Base-by-base conservation (phyloP, 2,797 vertebrate species). In the Synaphobranchus kaupii region DNA sequence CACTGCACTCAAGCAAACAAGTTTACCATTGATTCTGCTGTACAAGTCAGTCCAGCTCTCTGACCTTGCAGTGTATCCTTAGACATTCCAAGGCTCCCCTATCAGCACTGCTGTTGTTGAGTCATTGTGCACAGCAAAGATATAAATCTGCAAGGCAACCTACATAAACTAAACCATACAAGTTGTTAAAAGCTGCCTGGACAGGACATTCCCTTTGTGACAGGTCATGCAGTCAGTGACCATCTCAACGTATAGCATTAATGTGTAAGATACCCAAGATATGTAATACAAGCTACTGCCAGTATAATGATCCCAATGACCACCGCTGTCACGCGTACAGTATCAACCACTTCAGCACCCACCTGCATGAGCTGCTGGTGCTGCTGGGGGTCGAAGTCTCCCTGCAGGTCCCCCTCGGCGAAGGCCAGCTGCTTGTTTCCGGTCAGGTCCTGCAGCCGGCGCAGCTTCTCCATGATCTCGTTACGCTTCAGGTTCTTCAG, bases 321-420 rank as follows among this genome's bases (percentile, higher is more conserved):
- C 60, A 7, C 22, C 3, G 12, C 22, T 22, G 4, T 28, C 63
- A n/a, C 8, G 63, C 63, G n/a, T 28, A n/a, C 25, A 3, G 63
- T 25, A 22, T 8, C 22, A 4, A 34, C 68, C 66, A 20, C 0
- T 50, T 17, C 8, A 0, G 13, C 81, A 56, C 80, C 6, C 48
- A 97, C 98, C 96, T 97, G 95, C 98, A 99, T 99, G 52, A 98
- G 96, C 90, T 92, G 95, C 90, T 99, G 97, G 0, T 98, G 97
- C 54, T 92, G 93, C 0, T 92, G 89, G 0, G 98, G 97, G 89
- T 98, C 94, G 0, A 99, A 99, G 28, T 98, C 97, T 0, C 92
- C 96, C 25, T 97, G 94, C 0, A 99, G 95, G 91, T 97, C 95
- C 0, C 22, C 83, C 50, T 95, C 94, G 63, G 91, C 94, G 80